phyloP scores from a whole-genome alignment of 2,113 vertebrate genomes.

The Lampris incognitus region DNA sequence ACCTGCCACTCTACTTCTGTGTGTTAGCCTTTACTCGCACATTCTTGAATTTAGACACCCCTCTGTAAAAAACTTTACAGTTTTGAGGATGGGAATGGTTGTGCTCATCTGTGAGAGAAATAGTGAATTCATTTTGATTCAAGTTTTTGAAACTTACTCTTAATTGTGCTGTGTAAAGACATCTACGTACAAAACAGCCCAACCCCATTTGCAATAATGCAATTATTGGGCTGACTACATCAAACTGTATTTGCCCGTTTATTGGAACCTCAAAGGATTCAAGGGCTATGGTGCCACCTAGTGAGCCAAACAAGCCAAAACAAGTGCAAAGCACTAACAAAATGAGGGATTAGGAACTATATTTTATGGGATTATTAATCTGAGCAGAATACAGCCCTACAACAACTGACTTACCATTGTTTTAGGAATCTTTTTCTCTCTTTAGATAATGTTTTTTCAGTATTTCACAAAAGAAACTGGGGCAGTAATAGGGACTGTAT shows the following conservation, averaged over 20 bases:
- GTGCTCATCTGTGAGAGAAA: background rate
- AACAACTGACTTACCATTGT: background rate
- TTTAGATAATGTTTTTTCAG: background rate
- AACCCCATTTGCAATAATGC: no score
- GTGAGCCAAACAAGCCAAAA: constrained; percentile 43
- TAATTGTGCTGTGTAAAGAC: background rate
- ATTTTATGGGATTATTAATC: background rate
- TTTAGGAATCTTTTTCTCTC: background rate
- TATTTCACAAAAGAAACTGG: background rate
- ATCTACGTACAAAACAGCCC: background rate
- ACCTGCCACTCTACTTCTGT: no score
- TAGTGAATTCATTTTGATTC: background rate
- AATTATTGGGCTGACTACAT: background rate
- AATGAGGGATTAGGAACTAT: background rate
- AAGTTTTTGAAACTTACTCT: background rate
- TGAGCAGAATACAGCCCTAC: background rate
- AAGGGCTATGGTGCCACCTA: constrained; percentile 63
- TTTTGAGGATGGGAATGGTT: no score
- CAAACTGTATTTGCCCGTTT: background rate
- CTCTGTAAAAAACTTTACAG: no score
- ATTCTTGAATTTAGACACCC: no score
- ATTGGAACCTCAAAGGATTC: background rate
- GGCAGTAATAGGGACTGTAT: background rate
- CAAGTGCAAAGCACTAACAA: background rate
- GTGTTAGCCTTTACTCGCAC: no score